phyloP scores from a whole-genome alignment of 1,140 invertebrate species.

The Anagrus nilaparvatae region DNA sequence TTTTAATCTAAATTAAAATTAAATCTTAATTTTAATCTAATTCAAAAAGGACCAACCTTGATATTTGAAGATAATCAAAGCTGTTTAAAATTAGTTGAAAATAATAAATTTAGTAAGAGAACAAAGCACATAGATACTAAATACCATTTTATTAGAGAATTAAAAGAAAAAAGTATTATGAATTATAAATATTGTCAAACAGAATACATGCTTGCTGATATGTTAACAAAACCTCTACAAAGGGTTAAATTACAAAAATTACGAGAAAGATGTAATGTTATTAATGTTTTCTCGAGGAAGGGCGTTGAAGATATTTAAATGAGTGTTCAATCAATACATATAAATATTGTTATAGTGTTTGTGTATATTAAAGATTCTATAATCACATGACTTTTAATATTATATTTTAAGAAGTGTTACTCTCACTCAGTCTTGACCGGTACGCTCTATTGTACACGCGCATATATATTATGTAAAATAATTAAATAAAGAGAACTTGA shows the following conservation, averaged over 20 bases:
- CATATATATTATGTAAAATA: too few relatives aligned
- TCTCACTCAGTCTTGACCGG: too few relatives aligned
- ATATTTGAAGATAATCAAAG: constrained; percentile 20
- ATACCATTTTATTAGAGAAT: constrained; percentile 16
- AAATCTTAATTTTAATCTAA: too few relatives aligned
- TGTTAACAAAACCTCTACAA: constrained; percentile 17
- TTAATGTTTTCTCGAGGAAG: constrained; percentile 37
- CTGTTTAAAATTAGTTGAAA: constrained; percentile 17
- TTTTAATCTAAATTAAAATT: too few relatives aligned
- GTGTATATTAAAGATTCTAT: too few relatives aligned
- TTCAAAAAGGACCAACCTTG: constrained; percentile 5
- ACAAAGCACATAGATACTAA: constrained; percentile 18
- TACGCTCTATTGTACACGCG: too few relatives aligned
- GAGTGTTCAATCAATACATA: too few relatives aligned
- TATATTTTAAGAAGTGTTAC: too few relatives aligned
- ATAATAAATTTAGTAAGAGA: constrained; percentile 14
- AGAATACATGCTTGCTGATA: constrained; percentile 18
- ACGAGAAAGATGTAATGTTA: constrained; percentile 31
- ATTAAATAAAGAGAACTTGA: too few relatives aligned
- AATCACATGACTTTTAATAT: too few relatives aligned
- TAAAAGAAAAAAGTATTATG: constrained; percentile 12
- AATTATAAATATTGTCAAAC: constrained; percentile 23
- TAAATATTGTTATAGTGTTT: too few relatives aligned
- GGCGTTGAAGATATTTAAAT: too few relatives aligned
- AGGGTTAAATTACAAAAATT: constrained; percentile 9